Evolutionary conservation across 2,888 invertebrate species (phyloP).

Genomic region (Calliopum simillimum): DNA sequence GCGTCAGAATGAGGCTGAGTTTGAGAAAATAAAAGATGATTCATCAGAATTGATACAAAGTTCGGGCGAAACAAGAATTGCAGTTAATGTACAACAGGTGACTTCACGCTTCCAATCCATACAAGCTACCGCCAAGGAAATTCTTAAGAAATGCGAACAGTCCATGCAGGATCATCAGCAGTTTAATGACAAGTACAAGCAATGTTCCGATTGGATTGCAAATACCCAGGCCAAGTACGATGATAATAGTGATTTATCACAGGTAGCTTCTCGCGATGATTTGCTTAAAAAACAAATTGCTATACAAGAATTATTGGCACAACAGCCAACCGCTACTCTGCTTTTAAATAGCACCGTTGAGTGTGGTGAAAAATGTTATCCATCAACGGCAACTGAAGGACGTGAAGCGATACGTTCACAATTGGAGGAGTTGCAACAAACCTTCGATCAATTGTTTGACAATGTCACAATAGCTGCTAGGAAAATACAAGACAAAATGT

Average conservation of each 20-base stretch:
- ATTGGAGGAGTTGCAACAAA: constrained; percentile 84
- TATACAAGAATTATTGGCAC: constrained; percentile 79
- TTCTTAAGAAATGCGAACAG: constrained; percentile 92
- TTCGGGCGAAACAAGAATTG: constrained; percentile 87
- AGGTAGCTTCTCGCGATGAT: constrained; percentile 76
- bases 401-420: constrained; percentile 86
- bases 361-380: constrained; percentile 87
- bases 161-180: constrained; percentile 83
- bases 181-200: constrained; percentile 85
- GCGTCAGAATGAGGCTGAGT: constrained; percentile 86
- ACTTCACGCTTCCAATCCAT: constrained; percentile 91
- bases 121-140: constrained; percentile 88
- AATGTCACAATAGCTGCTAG: constrained; percentile 81
- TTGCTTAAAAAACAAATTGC: constrained; percentile 77
- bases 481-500: constrained; percentile 84
- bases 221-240: constrained; percentile 80
- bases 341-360: constrained; percentile 87
- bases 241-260: constrained; percentile 73
- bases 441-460: constrained; percentile 85
- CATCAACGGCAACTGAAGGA: constrained; percentile 88
- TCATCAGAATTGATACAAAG: constrained; percentile 86
- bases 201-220: constrained; percentile 84
- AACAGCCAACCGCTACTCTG: constrained; percentile 80
- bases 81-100: constrained; percentile 89
- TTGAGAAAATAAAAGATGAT: constrained; percentile 87